A percentile compares a stretch with the other conserved stretches of the same genome.
Evolutionary conservation across 2,797 vertebrate species (phyloP).

Genomic region (Sebastiscus albofasciatus): DNA sequence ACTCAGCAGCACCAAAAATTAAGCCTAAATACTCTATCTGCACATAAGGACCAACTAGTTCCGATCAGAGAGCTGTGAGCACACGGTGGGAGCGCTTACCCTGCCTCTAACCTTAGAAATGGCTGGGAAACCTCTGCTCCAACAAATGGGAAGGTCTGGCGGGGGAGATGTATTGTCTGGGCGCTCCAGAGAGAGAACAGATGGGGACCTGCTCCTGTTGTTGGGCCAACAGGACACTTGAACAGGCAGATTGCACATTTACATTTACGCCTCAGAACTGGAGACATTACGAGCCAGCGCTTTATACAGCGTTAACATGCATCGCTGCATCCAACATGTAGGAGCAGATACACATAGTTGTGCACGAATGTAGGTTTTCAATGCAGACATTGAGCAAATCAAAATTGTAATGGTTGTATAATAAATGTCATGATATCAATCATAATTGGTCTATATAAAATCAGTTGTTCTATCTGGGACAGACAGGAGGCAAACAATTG

Average conservation of each 20-base stretch:
- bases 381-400: background rate
- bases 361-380: conserved; percentile 10
- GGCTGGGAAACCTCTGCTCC: conserved; percentile 59
- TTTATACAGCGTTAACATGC: conserved; percentile 32
- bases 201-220: conserved; percentile 91
- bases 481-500: conserved; percentile 49
- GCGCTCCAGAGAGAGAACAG: conserved; percentile 87
- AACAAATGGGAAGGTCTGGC: conserved; percentile 65
- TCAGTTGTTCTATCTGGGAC: conserved; percentile 28
- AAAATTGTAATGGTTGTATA: conserved; percentile 14
- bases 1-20: conserved; percentile 43
- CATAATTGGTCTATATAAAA: conserved; percentile 18
- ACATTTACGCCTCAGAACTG: conserved; percentile 88
- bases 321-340: conserved; percentile 22
- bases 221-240: conserved; percentile 88
- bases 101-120: conserved; percentile 66
- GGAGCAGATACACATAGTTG: background rate
- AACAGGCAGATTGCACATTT: conserved; percentile 92
- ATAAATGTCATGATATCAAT: conserved; percentile 26
- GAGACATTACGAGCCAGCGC: conserved; percentile 53
- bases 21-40: conserved; percentile 23
- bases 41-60: conserved; percentile 53
- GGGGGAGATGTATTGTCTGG: conserved; percentile 81
- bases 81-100: conserved; percentile 57
- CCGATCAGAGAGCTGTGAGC: conserved; percentile 57